phyloP scores from a whole-genome alignment of 2,797 vertebrate species.

The Antennarius maculatus region DNA sequence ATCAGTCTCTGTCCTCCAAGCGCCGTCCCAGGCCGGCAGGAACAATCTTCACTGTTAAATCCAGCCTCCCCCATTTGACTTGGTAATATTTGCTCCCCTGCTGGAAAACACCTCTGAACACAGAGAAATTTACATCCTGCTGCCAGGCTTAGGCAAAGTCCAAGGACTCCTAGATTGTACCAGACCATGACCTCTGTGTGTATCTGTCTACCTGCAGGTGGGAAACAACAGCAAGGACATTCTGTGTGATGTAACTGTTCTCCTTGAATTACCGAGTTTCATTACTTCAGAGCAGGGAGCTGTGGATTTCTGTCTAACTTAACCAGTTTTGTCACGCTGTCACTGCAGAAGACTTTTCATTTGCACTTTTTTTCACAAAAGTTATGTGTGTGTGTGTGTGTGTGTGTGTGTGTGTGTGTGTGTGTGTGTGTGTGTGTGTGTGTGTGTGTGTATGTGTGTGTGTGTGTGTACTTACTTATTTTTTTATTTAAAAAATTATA shows the following conservation, averaged over 20 bases:
- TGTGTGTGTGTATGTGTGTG: too few species aligned
- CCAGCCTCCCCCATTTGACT: slow-evolving; percentile 75
- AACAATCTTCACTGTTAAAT: slow-evolving; percentile 72
- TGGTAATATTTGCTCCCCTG: slow-evolving; percentile 75
- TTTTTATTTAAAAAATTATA: too few species aligned
- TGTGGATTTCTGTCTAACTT: slow-evolving; percentile 15
- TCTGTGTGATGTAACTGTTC: slow-evolving; percentile 45
- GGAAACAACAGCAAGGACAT: slow-evolving; percentile 64
- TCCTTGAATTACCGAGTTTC: slow-evolving; percentile 50
- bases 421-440: too few species aligned
- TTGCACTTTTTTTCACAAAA: background rate
- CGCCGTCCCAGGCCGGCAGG: slow-evolving; percentile 47
- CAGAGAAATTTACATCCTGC: slow-evolving; percentile 70
- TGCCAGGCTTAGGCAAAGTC: slow-evolving; percentile 66
- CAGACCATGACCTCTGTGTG: slow-evolving; percentile 65
- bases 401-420: too few species aligned
- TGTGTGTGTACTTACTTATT: too few species aligned
- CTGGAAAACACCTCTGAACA: slow-evolving; percentile 62
- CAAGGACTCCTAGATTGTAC: slow-evolving; percentile 55
- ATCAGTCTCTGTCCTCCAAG: slow-evolving; percentile 53
- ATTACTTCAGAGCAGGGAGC: slow-evolving; percentile 23
- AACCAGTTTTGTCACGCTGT: slow-evolving; percentile 26
- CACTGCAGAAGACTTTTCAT: slow-evolving; percentile 27
- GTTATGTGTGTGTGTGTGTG: too few species aligned
- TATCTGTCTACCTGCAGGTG: slow-evolving; percentile 59